A percentile compares a stretch with the other conserved stretches of the same genome.
phyloP scores from a whole-genome alignment of 2,888 invertebrate genomes.

The Trachelus iudaicus region DNA sequence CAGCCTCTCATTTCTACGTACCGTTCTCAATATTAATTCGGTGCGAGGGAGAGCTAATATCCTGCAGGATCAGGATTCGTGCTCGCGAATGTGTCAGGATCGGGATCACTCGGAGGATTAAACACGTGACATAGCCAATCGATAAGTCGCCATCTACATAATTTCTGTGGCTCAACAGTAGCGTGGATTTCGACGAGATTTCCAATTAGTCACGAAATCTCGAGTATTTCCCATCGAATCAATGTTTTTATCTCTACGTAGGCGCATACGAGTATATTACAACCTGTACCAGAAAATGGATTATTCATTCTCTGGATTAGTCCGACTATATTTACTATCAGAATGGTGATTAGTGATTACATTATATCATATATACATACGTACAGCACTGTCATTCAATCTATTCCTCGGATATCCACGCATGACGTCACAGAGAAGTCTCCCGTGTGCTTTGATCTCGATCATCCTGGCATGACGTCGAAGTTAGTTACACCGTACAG shows the following conservation, averaged over 20 bases:
- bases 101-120: background rate
- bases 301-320: background rate
- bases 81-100: background rate
- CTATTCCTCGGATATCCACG: background rate
- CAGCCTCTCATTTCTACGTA: slow-evolving; percentile 18
- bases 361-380: background rate
- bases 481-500: background rate
- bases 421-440: background rate
- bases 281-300: background rate
- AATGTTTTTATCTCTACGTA: background rate
- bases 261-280: background rate
- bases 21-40: slow-evolving; percentile 42
- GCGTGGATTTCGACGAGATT: background rate
- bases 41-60: slow-evolving; percentile 35
- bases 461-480: background rate
- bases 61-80: slow-evolving; percentile 24
- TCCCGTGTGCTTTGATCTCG: background rate
- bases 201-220: background rate
- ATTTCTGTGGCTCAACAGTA: background rate
- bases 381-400: background rate
- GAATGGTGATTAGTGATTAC: background rate
- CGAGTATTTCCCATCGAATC: background rate
- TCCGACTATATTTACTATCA: background rate
- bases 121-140: background rate
- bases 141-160: background rate